Percentiles rank a stretch among this genome's conserved stretches.
Evolutionary conservation across 2,797 vertebrate species (phyloP).

Genomic region (Oreortyx pictus): DNA sequence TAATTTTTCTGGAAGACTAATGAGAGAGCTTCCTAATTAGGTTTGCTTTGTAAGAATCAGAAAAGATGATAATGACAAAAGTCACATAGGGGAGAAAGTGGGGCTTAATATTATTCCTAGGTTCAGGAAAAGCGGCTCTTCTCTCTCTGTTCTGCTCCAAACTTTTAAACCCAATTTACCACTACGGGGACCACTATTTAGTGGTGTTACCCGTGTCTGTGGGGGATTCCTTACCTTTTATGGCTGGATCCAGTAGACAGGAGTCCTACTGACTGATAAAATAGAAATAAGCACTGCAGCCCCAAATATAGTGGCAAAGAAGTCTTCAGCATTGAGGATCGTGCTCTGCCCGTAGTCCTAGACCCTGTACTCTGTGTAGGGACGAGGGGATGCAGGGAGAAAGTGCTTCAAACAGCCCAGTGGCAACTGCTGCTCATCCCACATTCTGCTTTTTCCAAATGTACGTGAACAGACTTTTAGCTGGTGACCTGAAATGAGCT

Average conservation of each 20-base stretch:
- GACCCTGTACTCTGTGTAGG: background rate
- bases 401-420: background rate
- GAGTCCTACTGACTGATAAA: slow-evolving; percentile 20
- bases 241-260: slow-evolving; percentile 35
- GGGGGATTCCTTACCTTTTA: slow-evolving; percentile 57
- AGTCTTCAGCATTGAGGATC: background rate
- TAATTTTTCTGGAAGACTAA: slow-evolving; percentile 99
- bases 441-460: background rate
- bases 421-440: background rate
- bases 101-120: slow-evolving; percentile 68
- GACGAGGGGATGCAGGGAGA: background rate
- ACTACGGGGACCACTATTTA: slow-evolving; percentile 4
- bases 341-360: background rate
- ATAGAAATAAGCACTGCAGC: slow-evolving; percentile 30
- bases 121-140: slow-evolving; percentile 53
- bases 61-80: slow-evolving; percentile 90
- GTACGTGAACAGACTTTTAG: background rate
- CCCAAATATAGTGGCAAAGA: slow-evolving; percentile 25
- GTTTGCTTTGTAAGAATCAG: slow-evolving; percentile 91
- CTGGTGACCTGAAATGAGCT: background rate
- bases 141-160: slow-evolving; percentile 26
- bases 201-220: slow-evolving; percentile 23
- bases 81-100: slow-evolving; percentile 81
- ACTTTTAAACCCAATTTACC: slow-evolving; percentile 54
- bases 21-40: slow-evolving; percentile 98